Evolutionary conservation across 1,140 invertebrate genomes (phyloP).

Genomic region (Aleiodes sp.): DNA sequence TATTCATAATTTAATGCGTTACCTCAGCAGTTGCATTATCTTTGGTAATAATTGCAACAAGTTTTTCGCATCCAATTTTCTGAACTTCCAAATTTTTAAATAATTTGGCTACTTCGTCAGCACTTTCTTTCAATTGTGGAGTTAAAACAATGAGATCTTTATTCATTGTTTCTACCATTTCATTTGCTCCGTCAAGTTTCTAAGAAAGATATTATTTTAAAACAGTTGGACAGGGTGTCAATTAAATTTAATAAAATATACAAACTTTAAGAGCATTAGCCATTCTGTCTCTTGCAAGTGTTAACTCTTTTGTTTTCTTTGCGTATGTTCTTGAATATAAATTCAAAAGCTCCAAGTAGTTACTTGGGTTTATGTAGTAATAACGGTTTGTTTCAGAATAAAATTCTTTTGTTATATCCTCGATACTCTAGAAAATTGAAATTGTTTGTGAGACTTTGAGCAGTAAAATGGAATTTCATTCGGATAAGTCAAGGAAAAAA

Average conservation of each 20-base stretch:
- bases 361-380: constrained; percentile 91
- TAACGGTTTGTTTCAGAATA: constrained; percentile 84
- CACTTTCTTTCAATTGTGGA: constrained; percentile 85
- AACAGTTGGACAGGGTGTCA: background rate
- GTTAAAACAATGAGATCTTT: constrained; percentile 85
- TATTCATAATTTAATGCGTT: constrained; percentile 72
- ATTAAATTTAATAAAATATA: constrained; percentile 21
- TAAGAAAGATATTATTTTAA: constrained; percentile 51
- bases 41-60: constrained; percentile 76
- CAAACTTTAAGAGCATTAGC: constrained; percentile 77
- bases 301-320: constrained; percentile 75
- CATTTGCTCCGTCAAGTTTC: constrained; percentile 88
- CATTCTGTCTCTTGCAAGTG: constrained; percentile 75
- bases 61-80: constrained; percentile 85
- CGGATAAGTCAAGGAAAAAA: background rate
- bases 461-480: background rate
- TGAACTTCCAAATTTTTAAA: constrained; percentile 82
- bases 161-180: constrained; percentile 87
- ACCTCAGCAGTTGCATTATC: constrained; percentile 84
- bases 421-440: constrained; percentile 71
- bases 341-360: constrained; percentile 87
- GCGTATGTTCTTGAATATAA: constrained; percentile 76
- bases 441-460: background rate
- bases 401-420: constrained; percentile 76
- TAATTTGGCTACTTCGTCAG: constrained; percentile 80